Conservation (phyloP, 2,888 invertebrate genomes). For the Iphiclides podalirius region DNA sequence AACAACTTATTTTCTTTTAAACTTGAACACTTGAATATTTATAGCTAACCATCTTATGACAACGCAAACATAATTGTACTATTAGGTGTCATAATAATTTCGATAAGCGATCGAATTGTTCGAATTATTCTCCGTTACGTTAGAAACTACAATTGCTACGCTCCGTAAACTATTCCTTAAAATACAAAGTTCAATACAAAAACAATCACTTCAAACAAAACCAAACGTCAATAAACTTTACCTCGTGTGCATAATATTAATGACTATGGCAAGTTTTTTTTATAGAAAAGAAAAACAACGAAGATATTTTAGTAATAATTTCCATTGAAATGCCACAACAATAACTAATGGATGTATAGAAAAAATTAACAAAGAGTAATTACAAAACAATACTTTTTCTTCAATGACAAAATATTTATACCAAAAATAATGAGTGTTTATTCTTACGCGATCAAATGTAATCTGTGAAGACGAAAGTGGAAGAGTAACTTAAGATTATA, state of each 20-base stretch:
- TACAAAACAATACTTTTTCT: too few species aligned
- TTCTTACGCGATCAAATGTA: constrained; percentile 2
- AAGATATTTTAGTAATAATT: too few species aligned
- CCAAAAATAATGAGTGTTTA: too few species aligned
- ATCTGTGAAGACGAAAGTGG: constrained; percentile 2
- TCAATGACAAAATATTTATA: too few species aligned
- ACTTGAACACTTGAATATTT: constrained; percentile 19
- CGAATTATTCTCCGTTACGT: neutral
- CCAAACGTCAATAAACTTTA: constrained; percentile 6
- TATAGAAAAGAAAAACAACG: too few species aligned
- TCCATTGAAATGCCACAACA: too few species aligned
- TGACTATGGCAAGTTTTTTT: constrained; percentile 11
- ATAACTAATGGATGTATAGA: too few species aligned
- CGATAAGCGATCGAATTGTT: constrained; percentile 11
- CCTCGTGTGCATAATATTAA: constrained; percentile 7
- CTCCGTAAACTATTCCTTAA: constrained; percentile 1
- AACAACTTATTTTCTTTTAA: constrained; percentile 9
- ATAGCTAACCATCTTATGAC: constrained; percentile 26
- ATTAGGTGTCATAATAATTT: constrained; percentile 39
- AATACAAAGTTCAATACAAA: too few species aligned
- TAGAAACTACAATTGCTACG: neutral
- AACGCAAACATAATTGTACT: constrained; percentile 61
- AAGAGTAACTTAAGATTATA: constrained; percentile 3
- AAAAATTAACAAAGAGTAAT: too few species aligned
- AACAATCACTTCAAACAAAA: neutral